A percentile compares a stretch with the other conserved stretches of the same genome.
Conservation (phyloP, 2,888 invertebrate genomes). For the Apodemia zela region DNA sequence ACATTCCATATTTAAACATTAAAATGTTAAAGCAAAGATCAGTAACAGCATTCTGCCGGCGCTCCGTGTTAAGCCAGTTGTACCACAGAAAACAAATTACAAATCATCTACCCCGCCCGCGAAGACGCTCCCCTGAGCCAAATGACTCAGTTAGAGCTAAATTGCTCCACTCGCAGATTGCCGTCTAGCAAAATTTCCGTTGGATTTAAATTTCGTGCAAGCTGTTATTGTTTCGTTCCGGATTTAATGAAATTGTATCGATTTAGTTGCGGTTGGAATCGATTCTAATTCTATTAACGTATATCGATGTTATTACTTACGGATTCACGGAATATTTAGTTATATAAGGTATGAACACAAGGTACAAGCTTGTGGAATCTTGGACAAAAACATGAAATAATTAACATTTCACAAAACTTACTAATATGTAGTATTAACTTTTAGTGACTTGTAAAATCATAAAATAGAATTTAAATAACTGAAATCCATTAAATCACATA, state of each 20-base stretch:
- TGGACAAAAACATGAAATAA: not conserved
- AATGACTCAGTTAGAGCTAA: slow-evolving; percentile 76
- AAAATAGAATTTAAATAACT: no score
- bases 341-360: slow-evolving; percentile 5
- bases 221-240: slow-evolving; percentile 51
- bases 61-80: slow-evolving; percentile 44
- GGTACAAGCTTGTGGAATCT: not conserved
- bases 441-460: no score
- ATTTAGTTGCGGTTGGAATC: slow-evolving; percentile 45
- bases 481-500: no score
- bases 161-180: slow-evolving; percentile 65
- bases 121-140: slow-evolving; percentile 57
- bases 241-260: slow-evolving; percentile 58
- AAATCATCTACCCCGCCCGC: slow-evolving; percentile 70
- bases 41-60: slow-evolving; percentile 34
- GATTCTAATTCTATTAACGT: slow-evolving; percentile 35
- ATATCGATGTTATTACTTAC: slow-evolving; percentile 33
- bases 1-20: not conserved
- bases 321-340: slow-evolving; percentile 16
- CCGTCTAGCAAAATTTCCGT: slow-evolving; percentile 71
- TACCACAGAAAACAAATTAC: slow-evolving; percentile 76
- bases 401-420: no score
- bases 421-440: no score
- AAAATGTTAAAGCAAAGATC: slow-evolving; percentile 23
- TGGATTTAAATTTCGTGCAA: slow-evolving; percentile 61